A percentile compares a stretch with the other conserved stretches of the same genome.
These are phyloP conservation scores for Mactra quadrangularis DNA, from an alignment of 1,140 invertebrate species.

Conservation along the genomic window DNA sequence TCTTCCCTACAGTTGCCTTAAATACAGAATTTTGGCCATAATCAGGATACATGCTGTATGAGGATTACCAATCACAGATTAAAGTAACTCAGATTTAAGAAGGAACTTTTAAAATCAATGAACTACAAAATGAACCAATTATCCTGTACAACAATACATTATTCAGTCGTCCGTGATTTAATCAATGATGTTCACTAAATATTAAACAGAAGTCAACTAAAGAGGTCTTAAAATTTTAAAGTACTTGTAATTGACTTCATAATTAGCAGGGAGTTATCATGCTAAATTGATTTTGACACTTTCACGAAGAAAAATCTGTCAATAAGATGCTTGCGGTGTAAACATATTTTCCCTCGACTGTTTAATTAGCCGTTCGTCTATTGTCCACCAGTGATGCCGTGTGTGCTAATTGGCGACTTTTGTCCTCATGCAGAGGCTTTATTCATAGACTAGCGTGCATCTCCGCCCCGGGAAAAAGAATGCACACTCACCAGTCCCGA, in stretches of 20 bases:
- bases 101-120: too few relatives aligned
- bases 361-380: slow-evolving; percentile 21
- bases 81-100: too few relatives aligned
- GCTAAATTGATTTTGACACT: slow-evolving; percentile 46
- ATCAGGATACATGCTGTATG: too few relatives aligned
- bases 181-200: too few relatives aligned
- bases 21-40: too few relatives aligned
- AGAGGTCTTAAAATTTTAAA: too few relatives aligned
- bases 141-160: too few relatives aligned
- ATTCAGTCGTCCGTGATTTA: too few relatives aligned
- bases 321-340: slow-evolving; percentile 14
- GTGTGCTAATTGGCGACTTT: slow-evolving; percentile 40
- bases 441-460: background rate
- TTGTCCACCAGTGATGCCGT: slow-evolving; percentile 27
- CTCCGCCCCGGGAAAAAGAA: slow-evolving; percentile 12
- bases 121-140: too few relatives aligned
- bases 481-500: background rate
- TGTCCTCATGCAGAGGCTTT: background rate
- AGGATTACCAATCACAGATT: too few relatives aligned
- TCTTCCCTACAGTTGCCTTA: too few relatives aligned
- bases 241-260: slow-evolving; percentile 32
- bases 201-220: too few relatives aligned
- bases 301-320: slow-evolving; percentile 33
- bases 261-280: slow-evolving; percentile 15
- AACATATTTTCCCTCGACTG: slow-evolving; percentile 45